These are phyloP conservation scores for Diarsia rubi DNA, from an alignment of 2,888 invertebrate species.

Conservation along the genomic window DNA sequence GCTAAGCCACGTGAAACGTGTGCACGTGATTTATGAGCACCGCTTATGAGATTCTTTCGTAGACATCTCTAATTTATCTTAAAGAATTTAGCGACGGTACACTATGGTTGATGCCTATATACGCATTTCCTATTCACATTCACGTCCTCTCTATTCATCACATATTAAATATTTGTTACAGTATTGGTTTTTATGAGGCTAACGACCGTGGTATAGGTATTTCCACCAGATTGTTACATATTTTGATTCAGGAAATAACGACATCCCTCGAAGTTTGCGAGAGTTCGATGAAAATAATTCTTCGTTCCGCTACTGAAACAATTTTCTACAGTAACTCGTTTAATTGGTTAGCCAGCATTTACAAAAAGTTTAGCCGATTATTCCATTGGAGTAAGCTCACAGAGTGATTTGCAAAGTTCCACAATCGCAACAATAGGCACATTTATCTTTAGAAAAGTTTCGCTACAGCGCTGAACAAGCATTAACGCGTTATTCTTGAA, in stretches of 20 bases:
- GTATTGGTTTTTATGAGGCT: constrained; percentile 22
- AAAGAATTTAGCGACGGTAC: constrained; percentile 53
- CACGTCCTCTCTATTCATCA: constrained; percentile 29
- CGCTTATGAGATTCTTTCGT: constrained; percentile 66
- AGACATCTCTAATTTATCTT: constrained; percentile 63
- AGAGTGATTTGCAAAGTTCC: constrained; percentile 74
- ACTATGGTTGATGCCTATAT: constrained; percentile 58
- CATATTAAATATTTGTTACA: constrained; percentile 40
- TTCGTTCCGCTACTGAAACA: constrained; percentile 48
- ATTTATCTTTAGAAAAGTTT: constrained; percentile 72
- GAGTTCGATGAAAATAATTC: constrained; percentile 32
- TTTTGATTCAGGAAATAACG: constrained; percentile 13
- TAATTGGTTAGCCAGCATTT: constrained; percentile 68
- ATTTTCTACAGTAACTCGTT: constrained; percentile 61
- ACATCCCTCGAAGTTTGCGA: constrained; percentile 23
- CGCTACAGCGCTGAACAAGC: constrained; percentile 63
- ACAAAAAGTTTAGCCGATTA: constrained; percentile 68
- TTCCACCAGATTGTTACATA: constrained; percentile 6
- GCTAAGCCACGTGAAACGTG: constrained; percentile 58
- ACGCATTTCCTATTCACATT: constrained; percentile 56
- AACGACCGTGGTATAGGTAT: background rate
- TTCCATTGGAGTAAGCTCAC: constrained; percentile 69
- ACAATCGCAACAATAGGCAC: constrained; percentile 72
- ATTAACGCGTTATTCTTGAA: constrained; percentile 69
- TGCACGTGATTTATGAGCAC: constrained; percentile 62